These are phyloP conservation scores for Echinometra lucunter DNA, from an alignment of 53 echinoderm and acorn worm genomes.

Conservation along the genomic window DNA sequence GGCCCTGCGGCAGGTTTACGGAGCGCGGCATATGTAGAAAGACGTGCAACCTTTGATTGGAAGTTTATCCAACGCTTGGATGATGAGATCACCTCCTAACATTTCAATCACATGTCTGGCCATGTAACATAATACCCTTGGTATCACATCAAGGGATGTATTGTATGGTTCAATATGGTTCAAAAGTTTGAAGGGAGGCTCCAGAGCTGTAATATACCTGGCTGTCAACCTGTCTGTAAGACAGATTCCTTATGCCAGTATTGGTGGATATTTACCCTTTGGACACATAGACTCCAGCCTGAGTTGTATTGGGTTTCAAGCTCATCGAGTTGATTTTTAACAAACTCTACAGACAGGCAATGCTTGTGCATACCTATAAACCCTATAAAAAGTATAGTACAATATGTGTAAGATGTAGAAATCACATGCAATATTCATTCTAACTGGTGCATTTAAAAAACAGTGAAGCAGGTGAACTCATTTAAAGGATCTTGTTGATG, in stretches of 20 bases:
- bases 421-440: too few species aligned
- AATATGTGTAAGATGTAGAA: too few species aligned
- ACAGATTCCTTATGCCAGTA: not conserved
- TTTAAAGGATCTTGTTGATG: too few species aligned
- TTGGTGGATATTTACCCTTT: not conserved
- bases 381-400: too few species aligned
- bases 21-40: constrained; percentile 3
- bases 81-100: constrained; percentile 34
- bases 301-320: too few species aligned
- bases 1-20: not conserved
- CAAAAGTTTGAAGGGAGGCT: constrained; percentile 26
- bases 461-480: too few species aligned
- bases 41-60: constrained; percentile 20
- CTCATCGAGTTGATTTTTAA: too few species aligned
- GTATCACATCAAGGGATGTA: constrained; percentile 1
- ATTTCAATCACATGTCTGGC: constrained; percentile 45
- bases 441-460: too few species aligned
- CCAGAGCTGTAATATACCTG: not conserved
- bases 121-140: not conserved
- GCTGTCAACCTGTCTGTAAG: not conserved
- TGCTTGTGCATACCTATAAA: too few species aligned
- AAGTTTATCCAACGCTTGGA: not conserved
- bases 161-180: too few species aligned
- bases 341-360: too few species aligned
- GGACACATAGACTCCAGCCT: too few species aligned